These are phyloP conservation scores for Nezara viridula DNA, from an alignment of 2,888 invertebrate species.

Conservation along the genomic window DNA sequence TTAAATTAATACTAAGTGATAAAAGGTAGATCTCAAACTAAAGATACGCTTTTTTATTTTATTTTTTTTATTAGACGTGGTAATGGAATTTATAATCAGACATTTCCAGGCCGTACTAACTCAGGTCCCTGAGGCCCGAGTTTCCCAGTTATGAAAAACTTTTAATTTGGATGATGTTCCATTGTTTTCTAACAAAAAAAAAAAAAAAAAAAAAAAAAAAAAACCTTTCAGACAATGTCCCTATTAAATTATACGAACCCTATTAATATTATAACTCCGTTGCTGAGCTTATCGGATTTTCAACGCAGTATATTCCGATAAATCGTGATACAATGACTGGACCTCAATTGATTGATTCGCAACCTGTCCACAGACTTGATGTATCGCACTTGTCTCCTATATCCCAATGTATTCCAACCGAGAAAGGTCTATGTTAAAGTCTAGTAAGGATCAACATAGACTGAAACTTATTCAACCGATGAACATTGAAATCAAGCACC, in stretches of 20 bases:
- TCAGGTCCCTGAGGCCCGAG: neutral
- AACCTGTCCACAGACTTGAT: neutral
- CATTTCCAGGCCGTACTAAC: neutral
- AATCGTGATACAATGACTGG: neutral
- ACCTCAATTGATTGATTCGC: neutral
- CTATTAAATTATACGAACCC: neutral
- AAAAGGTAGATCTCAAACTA: neutral
- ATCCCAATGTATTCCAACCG: neutral
- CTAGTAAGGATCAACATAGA: neutral
- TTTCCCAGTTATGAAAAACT: neutral
- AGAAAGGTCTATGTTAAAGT: neutral
- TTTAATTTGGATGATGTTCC: slow-evolving; percentile 19
- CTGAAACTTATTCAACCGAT: neutral
- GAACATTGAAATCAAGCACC: neutral
- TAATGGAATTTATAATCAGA: slow-evolving; percentile 47
- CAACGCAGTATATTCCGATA: neutral
- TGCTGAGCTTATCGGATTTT: neutral
- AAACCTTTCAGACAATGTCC: neutral
- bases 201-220: neutral
- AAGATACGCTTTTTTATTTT: neutral
- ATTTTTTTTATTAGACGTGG: neutral
- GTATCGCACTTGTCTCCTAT: neutral
- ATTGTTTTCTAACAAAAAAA: neutral
- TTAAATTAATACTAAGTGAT: neutral
- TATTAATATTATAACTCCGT: neutral